Percentiles rank a stretch among this genome's conserved stretches.
Conservation (phyloP, 1,140 invertebrate genomes). For the Sinonovacula constricta region DNA sequence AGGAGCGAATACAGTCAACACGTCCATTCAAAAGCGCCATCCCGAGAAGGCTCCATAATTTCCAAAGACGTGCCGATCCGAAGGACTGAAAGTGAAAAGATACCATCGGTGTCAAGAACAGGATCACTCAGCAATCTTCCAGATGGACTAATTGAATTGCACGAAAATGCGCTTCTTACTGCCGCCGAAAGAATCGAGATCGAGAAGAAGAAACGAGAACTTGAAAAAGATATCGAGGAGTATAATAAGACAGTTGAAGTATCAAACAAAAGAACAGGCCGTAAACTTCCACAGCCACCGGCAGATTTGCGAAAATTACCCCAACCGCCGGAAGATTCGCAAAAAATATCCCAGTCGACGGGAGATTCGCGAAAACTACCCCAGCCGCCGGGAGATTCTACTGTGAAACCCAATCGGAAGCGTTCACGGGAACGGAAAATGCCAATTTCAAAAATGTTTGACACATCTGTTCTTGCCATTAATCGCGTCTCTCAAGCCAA, state of each 20-base stretch:
- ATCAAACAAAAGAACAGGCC: neutral
- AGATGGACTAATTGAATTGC: neutral
- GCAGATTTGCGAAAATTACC: too few species aligned
- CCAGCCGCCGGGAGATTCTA: too few species aligned
- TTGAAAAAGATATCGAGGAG: neutral
- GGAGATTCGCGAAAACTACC: too few species aligned
- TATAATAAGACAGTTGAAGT: neutral
- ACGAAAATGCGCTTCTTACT: constrained; percentile 27
- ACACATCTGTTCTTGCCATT: too few species aligned
- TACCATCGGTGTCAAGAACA: constrained; percentile 45
- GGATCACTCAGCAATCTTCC: constrained; percentile 23
- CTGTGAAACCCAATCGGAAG: neutral
- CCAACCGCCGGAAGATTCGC: too few species aligned
- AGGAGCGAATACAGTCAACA: constrained; percentile 21
- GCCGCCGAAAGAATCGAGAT: constrained; percentile 35
- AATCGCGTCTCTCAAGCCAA: too few species aligned
- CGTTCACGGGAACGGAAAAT: neutral
- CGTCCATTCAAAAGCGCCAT: neutral
- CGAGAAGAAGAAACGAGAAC: constrained; percentile 17
- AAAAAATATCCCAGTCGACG: too few species aligned
- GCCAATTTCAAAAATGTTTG: too few species aligned
- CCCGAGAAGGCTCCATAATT: neutral
- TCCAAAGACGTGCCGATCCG: neutral
- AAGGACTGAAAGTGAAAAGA: constrained; percentile 38
- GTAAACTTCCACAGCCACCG: too few species aligned